Base-by-base conservation (phyloP, 23 tunicate species). In the Ciona savignyi region DNA sequence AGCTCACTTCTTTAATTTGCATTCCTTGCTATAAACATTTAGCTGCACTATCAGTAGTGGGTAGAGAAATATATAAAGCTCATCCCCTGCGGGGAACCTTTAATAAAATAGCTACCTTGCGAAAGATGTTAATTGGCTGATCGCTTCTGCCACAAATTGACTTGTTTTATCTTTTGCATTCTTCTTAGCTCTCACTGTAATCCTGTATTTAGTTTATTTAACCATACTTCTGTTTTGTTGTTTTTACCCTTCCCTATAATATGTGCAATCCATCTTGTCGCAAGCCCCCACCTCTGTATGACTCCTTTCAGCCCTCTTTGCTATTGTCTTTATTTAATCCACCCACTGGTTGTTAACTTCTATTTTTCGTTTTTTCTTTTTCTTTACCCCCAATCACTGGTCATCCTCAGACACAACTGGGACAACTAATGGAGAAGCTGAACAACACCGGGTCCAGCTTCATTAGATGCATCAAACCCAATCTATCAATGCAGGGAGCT, bases 401-500 rank as follows among this genome's bases (percentile, higher is more conserved):
- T 27, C 29, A 63, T 11, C 48, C 73, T 23, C 74, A 91, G 97
- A 91, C 81, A 20, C 97, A 91, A 80, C 79, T 91, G 3, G 68
- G 77, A 0, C 78, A 86, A 51, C 51, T 93, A 29, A 61, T 94
- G 65, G 86, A 86, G 23, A 95, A 95, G 35, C 81, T 95, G 0
- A 51, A 70, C 61, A 81, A 67, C 29, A 95, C 99, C 24, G 99
- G 99, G 15, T 89, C 99, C 6, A 81, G 84, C 60, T 95, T 95
- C 34, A 95, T 95, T 27, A 80, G 99, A 29, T 95, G 99, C 82
- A 89, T 95, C 84, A 95, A 95, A 35, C 99, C 99, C 3, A 95
- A 95, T 42, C 67, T 89, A 4, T 72, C 89, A 25, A 95, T 95
- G 99, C 74, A 72, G 33, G 80, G 71, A 48, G 76, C 81, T 26